Evolutionary conservation across 2,797 vertebrate genomes (phyloP).

Genomic region (Lophius americanus): DNA sequence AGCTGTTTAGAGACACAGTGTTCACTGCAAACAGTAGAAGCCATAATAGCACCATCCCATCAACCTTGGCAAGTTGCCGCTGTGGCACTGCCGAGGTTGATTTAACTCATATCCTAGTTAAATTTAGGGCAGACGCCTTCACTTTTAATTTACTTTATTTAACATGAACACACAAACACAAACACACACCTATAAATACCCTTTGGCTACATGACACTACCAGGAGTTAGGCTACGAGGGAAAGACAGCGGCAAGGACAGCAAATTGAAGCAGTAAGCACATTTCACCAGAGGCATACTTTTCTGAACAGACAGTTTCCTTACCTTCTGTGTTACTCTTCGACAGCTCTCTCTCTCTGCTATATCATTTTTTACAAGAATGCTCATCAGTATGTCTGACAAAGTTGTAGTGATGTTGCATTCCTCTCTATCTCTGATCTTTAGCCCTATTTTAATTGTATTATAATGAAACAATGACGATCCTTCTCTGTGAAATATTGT

Average conservation of each 20-base stretch:
- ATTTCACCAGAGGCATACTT: slow-evolving; percentile 70
- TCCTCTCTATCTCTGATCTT: slow-evolving; percentile 47
- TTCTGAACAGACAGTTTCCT: slow-evolving; percentile 58
- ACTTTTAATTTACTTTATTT: slow-evolving; percentile 49
- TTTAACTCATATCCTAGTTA: slow-evolving; percentile 29
- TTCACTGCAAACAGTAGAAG: slow-evolving; percentile 55
- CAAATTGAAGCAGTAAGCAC: slow-evolving; percentile 75
- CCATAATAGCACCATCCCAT: slow-evolving; percentile 7
- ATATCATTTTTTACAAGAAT: slow-evolving; percentile 45
- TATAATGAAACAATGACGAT: too few species aligned
- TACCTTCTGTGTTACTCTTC: slow-evolving; percentile 2
- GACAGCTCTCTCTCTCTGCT: slow-evolving; percentile 7
- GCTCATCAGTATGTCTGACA: slow-evolving; percentile 36
- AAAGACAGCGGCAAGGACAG: slow-evolving; percentile 67
- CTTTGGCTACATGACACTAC: slow-evolving; percentile 48
- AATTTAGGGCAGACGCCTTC: slow-evolving; percentile 25
- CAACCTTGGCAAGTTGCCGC: slow-evolving; percentile 31
- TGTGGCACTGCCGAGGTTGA: slow-evolving; percentile 18
- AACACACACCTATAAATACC: slow-evolving; percentile 11
- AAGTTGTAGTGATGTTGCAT: slow-evolving; percentile 19
- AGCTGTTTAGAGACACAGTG: slow-evolving; percentile 21
- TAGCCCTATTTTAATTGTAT: neutral
- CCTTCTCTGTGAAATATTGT: slow-evolving; percentile 9
- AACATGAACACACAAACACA: slow-evolving; percentile 14
- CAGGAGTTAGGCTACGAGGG: slow-evolving; percentile 50